Conservation (phyloP, 2,888 invertebrate genomes). For the Arrhopalites spinosus region DNA sequence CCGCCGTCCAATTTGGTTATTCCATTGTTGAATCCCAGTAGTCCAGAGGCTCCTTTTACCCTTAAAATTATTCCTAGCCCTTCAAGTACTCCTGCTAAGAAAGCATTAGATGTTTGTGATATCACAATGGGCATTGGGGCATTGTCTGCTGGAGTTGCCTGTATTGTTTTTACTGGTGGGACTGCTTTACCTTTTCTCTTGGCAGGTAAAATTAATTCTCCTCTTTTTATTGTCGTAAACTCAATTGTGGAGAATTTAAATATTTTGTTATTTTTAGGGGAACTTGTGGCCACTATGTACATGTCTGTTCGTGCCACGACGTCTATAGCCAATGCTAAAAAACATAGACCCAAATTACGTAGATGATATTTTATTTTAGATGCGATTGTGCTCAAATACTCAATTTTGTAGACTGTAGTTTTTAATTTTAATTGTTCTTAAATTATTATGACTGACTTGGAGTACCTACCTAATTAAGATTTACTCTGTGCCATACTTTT, state of each 20-base stretch:
- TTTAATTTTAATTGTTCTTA: too few relatives aligned
- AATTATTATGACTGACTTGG: too few relatives aligned
- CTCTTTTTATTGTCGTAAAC: too few relatives aligned
- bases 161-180: neutral
- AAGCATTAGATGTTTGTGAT: conserved; percentile 14
- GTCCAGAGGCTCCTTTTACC: neutral
- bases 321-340: neutral
- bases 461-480: too few relatives aligned
- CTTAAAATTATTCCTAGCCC: neutral
- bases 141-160: conserved; percentile 11
- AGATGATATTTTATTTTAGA: neutral
- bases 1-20: conserved; percentile 6
- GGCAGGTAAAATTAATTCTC: neutral
- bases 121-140: conserved; percentile 14
- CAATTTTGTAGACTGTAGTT: too few relatives aligned
- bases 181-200: neutral
- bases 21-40: neutral
- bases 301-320: conserved; percentile 23
- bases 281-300: conserved; percentile 11
- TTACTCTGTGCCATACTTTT: too few relatives aligned
- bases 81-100: neutral
- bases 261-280: conserved; percentile 17
- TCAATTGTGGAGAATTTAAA: too few relatives aligned
- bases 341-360: conserved; percentile 22
- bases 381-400: too few relatives aligned